Evolutionary conservation across 2,113 vertebrate species (phyloP).

Genomic region (Austrofundulus limnaeus): DNA sequence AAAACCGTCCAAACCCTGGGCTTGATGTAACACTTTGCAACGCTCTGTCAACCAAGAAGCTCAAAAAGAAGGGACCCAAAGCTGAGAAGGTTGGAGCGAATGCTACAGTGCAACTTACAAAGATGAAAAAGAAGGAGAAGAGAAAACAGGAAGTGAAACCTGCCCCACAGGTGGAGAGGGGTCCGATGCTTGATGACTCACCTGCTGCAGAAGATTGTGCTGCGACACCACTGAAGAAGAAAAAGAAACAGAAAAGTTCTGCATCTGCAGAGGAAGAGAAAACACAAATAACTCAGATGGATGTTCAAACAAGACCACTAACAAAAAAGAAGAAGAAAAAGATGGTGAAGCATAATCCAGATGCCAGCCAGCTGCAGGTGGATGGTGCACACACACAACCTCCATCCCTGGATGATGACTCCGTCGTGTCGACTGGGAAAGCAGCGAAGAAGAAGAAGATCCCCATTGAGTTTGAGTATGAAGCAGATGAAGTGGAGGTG

Average conservation of each 20-base stretch:
- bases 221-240: conserved; percentile 17
- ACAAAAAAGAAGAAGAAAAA: conserved; percentile 40
- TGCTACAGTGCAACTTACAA: too few species aligned
- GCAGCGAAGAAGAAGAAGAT: conserved; percentile 59
- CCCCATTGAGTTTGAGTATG: conserved; percentile 61
- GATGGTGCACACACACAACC: background rate
- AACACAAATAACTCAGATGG: background rate
- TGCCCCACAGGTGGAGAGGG: background rate
- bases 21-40: background rate
- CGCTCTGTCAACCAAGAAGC: conserved; percentile 8
- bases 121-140: conserved; percentile 30
- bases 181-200: background rate
- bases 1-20: too few species aligned
- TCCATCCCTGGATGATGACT: background rate
- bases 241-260: conserved; percentile 5
- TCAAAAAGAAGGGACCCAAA: conserved; percentile 28
- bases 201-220: background rate
- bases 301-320: background rate
- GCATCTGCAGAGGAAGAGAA: background rate
- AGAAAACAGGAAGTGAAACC: background rate
- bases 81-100: background rate
- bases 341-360: fast-evolving
- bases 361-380: background rate
- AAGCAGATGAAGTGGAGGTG: conserved; percentile 48
- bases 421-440: conserved; percentile 6